Evolutionary conservation across 2,797 vertebrate genomes (phyloP).

Genomic region (Anguilla obscura): DNA sequence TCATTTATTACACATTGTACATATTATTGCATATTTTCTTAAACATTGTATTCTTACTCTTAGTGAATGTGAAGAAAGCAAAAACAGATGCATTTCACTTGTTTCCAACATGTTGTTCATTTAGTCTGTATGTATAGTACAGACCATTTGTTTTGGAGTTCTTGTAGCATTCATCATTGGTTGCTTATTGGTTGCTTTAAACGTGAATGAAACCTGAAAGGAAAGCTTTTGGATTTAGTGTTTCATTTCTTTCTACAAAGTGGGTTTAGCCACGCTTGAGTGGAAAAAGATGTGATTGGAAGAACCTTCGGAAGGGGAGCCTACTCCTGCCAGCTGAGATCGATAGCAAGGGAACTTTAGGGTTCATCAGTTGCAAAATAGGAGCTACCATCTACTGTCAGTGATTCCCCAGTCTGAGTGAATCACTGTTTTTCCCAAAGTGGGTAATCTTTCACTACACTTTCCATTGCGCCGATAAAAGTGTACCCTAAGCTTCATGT

Average conservation of each 20-base stretch:
- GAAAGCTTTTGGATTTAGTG: neutral
- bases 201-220: neutral
- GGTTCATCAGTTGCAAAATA: neutral
- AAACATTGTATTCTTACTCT: neutral
- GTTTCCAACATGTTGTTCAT: neutral
- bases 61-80: neutral
- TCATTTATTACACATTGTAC: neutral
- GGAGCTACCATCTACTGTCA: neutral
- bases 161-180: neutral
- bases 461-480: neutral
- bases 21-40: neutral
- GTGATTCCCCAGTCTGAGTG: neutral
- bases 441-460: neutral
- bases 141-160: neutral
- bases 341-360: neutral
- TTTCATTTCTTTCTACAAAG: neutral
- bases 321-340: neutral
- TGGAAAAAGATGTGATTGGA: neutral
- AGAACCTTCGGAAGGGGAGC: neutral
- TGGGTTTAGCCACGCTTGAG: neutral
- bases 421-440: neutral
- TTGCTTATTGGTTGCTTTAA: neutral
- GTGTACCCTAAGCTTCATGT: neutral
- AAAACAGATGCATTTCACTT: neutral
- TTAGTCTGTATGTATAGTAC: neutral